Evolutionary conservation across 2,113 vertebrate genomes (phyloP).

Genomic region (Cryptotis parvus): DNA sequence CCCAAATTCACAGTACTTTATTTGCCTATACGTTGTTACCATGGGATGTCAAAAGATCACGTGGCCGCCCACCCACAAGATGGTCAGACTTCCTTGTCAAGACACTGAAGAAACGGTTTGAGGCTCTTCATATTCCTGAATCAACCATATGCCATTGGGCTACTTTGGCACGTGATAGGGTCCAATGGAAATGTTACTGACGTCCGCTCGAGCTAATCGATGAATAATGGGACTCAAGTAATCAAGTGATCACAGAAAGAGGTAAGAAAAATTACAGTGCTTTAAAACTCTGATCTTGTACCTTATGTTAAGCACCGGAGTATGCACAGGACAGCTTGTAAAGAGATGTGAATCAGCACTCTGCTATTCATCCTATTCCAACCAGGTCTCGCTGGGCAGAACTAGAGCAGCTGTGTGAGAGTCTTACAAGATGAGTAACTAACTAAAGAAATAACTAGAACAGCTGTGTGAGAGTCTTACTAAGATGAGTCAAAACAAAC

Average conservation of each 20-base stretch:
- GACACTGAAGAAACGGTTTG: too few relatives aligned
- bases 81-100: too few relatives aligned
- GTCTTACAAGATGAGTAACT: background rate
- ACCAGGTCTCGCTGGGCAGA: background rate
- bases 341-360: background rate
- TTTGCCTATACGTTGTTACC: background rate
- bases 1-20: background rate
- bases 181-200: too few relatives aligned
- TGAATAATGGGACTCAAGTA: too few relatives aligned
- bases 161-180: too few relatives aligned
- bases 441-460: background rate
- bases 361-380: background rate
- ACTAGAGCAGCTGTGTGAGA: background rate
- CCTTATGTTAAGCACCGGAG: background rate
- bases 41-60: too few relatives aligned
- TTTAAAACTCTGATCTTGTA: background rate
- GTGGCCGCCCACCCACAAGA: too few relatives aligned
- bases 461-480: background rate
- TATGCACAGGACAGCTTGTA: background rate
- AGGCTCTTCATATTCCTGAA: too few relatives aligned
- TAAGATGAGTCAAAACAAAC: background rate
- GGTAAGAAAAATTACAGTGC: background rate
- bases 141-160: too few relatives aligned
- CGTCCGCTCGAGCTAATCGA: too few relatives aligned
- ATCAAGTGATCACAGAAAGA: background rate